These are phyloP conservation scores for Leptopilina syphax DNA, from an alignment of 2,888 invertebrate species.

Conservation along the genomic window DNA sequence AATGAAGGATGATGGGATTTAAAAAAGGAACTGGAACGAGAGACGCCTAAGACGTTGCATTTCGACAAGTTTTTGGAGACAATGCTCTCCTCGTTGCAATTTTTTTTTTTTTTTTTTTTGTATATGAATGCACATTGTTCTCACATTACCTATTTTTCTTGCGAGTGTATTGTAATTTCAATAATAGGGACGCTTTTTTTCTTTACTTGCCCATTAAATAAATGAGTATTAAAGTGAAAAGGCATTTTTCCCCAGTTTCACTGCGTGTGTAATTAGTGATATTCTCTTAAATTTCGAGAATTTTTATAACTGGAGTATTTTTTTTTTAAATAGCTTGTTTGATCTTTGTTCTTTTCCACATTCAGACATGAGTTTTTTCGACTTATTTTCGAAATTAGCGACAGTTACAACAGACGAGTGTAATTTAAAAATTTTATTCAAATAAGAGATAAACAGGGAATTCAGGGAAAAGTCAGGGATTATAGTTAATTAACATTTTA, in stretches of 20 bases:
- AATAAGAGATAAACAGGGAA: no score
- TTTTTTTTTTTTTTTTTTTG: slow-evolving; percentile 19
- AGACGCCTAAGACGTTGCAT: slow-evolving; percentile 8
- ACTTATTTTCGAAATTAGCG: no score
- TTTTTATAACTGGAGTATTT: no score
- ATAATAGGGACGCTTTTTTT: not conserved
- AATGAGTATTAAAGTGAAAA: not conserved
- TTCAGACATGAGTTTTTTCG: no score
- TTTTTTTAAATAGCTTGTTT: no score
- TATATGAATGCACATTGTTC: slow-evolving; percentile 8
- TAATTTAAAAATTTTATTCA: no score
- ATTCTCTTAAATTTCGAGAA: no score
- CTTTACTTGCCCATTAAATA: not conserved
- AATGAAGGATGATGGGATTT: slow-evolving; percentile 39
- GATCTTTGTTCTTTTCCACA: no score
- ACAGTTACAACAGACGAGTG: no score
- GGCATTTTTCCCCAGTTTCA: not conserved
- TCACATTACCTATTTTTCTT: slow-evolving; percentile 19
- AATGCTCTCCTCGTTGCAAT: slow-evolving; percentile 10
- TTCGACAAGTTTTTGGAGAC: slow-evolving; percentile 1
- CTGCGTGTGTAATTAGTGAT: not conserved
- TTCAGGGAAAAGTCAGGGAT: no score
- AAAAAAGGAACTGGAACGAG: slow-evolving; percentile 41
- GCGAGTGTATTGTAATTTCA: slow-evolving; percentile 8
- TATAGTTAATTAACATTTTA: no score